Evolutionary conservation across 2,888 invertebrate genomes (phyloP).

Genomic region (Amorpha juglandis): DNA sequence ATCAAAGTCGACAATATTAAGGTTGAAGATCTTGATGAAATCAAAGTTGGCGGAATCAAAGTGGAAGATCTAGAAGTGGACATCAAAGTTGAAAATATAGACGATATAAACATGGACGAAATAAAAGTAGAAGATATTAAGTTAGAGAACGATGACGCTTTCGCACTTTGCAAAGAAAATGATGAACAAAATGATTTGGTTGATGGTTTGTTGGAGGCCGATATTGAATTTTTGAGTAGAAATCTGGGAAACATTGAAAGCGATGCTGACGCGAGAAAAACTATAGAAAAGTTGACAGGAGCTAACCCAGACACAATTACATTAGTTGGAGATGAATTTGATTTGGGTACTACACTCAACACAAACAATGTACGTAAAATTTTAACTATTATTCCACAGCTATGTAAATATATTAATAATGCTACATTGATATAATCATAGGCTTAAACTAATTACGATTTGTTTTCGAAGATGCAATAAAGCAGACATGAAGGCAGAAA

Average conservation of each 20-base stretch:
- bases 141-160: slow-evolving; percentile 70
- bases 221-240: slow-evolving; percentile 79
- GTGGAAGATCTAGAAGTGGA: slow-evolving; percentile 71
- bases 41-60: slow-evolving; percentile 74
- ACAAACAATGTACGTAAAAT: slow-evolving; percentile 66
- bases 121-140: slow-evolving; percentile 79
- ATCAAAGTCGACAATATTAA: slow-evolving; percentile 77
- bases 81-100: slow-evolving; percentile 74
- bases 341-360: slow-evolving; percentile 76
- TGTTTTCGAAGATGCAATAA: too few relatives aligned
- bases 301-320: slow-evolving; percentile 77
- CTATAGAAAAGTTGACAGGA: slow-evolving; percentile 80
- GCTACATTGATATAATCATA: too few relatives aligned
- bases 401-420: too few relatives aligned
- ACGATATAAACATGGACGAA: slow-evolving; percentile 66
- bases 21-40: slow-evolving; percentile 72
- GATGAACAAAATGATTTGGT: slow-evolving; percentile 72
- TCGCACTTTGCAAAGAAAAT: slow-evolving; percentile 67
- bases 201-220: slow-evolving; percentile 76
- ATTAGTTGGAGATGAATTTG: slow-evolving; percentile 78
- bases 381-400: not conserved
- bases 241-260: slow-evolving; percentile 80
- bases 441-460: too few relatives aligned
- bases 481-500: too few relatives aligned
- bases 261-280: slow-evolving; percentile 80